Conservation (phyloP, 1,140 invertebrate genomes). For the Scylla paramamosain region DNA sequence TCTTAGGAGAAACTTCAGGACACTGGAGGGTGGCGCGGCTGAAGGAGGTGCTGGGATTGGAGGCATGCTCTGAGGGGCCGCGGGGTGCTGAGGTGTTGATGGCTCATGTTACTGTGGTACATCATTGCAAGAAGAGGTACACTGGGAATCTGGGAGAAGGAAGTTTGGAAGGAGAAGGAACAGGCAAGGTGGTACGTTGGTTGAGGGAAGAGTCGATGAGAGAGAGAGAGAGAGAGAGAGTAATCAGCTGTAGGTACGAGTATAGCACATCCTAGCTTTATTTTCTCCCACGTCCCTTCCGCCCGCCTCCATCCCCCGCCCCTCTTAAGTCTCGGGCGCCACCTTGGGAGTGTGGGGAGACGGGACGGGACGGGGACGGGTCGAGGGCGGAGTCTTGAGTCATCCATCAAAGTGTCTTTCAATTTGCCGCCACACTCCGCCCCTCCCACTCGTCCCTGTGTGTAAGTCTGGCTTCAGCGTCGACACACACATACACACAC, state of each 20-base stretch:
- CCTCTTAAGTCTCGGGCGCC: background rate
- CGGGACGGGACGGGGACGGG: background rate
- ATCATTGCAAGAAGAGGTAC: too few relatives aligned
- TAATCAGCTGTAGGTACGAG: background rate
- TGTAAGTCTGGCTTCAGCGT: background rate
- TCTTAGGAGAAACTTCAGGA: too few relatives aligned
- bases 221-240: background rate
- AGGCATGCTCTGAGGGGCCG: too few relatives aligned
- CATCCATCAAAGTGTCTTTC: constrained; percentile 39
- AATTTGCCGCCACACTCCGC: constrained; percentile 54
- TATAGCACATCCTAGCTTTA: background rate
- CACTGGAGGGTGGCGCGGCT: too few relatives aligned
- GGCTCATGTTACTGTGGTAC: too few relatives aligned
- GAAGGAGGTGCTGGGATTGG: too few relatives aligned
- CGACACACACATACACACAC: too few relatives aligned
- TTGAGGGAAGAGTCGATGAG: too few relatives aligned
- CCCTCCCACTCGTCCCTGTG: background rate
- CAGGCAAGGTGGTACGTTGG: too few relatives aligned
- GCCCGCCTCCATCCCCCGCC: background rate
- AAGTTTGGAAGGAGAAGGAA: constrained; percentile 9
- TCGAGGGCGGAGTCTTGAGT: background rate
- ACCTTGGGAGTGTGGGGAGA: background rate
- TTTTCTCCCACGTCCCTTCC: background rate
- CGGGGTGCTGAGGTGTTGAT: too few relatives aligned
- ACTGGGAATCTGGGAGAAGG: too few relatives aligned